Base-by-base conservation (phyloP, 2,888 invertebrate species). In the Ochropacha duplaris region DNA sequence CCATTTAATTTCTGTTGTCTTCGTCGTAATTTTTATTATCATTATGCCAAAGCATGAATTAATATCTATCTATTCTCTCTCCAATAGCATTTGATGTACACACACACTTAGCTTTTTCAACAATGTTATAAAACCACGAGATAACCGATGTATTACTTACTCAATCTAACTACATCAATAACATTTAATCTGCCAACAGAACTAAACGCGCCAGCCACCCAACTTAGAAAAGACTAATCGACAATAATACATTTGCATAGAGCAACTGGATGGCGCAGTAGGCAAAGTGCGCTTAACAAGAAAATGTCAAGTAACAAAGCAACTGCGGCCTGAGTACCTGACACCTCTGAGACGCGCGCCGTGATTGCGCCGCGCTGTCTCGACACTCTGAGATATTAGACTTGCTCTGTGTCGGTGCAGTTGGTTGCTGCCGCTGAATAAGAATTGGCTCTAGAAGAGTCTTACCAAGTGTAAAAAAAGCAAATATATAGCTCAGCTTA, bases 331-430 rank as follows among this genome's bases (percentile, higher is more conserved):
- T n/a, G 44, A 44, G 44, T 44, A 19, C 16, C 73, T 79, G 87
- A 85, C 86, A 82, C 71, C 75, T 79, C 71, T 68, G 80, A 82
- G 83, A 84, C 85, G 78, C 72, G 70, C 60, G 65, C 72, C 77
- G 79, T 88, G 89, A 90, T 89, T 90, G 87, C 88, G 73, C 78
- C 69, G 76, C 72, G 72, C 85, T 80, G 84, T 83, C 85, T 77
- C 79, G 84, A 79, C 85, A 79, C 80, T 74, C 82, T 88, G 91
- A 90, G 88, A 91, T 92, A 92, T 92, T 90, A 88, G 82, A 87
- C 85, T 86, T 81, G 84, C 79, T 72, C 76, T 78, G 82, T 80
- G 82, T 76, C 72, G 66, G 74, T 71, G 79, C 79, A 79, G 71
- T 77, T 71, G 71, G 68, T 71, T 63, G 69, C 69, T 62, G 64